phyloP scores from a whole-genome alignment of 35 echinoderm and acorn worm genomes.

The Stichopus chloronotus region DNA sequence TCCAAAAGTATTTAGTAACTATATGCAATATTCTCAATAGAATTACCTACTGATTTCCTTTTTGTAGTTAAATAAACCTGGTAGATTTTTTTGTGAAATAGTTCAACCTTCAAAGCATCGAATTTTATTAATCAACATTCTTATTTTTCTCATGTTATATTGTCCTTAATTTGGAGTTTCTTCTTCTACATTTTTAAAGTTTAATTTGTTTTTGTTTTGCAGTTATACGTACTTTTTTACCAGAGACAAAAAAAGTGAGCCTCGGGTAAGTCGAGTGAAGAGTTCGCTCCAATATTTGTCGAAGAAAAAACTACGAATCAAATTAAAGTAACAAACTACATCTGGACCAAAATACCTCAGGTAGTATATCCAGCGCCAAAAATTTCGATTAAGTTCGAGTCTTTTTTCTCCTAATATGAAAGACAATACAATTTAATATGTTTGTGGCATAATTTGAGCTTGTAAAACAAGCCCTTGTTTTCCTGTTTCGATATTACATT shows the following conservation, averaged over 20 bases:
- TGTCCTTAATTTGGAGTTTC: too few relatives aligned
- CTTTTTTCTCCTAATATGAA: constrained; percentile 19
- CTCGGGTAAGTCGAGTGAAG: not conserved
- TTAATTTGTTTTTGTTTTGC: not conserved
- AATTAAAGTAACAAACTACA: constrained; percentile 9
- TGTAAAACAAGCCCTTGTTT: constrained; percentile 48
- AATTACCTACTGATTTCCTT: too few relatives aligned
- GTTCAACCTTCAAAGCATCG: too few relatives aligned
- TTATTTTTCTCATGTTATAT: too few relatives aligned
- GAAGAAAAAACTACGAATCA: not conserved
- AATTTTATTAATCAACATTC: too few relatives aligned
- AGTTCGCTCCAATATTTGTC: not conserved
- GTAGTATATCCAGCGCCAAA: not conserved
- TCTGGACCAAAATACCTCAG: not conserved
- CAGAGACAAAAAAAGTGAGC: not conserved
- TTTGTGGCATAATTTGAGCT: constrained; percentile 60
- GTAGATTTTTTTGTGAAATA: too few relatives aligned
- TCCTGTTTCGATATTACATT: constrained; percentile 26
- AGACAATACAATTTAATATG: constrained; percentile 58
- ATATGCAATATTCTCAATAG: too few relatives aligned
- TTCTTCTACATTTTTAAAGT: not conserved
- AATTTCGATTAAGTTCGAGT: not conserved
- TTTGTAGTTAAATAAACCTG: too few relatives aligned
- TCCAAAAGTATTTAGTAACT: too few relatives aligned
- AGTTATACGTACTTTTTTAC: not conserved